phyloP scores from a whole-genome alignment of 2,888 invertebrate genomes.

The Mayetiola destructor region DNA sequence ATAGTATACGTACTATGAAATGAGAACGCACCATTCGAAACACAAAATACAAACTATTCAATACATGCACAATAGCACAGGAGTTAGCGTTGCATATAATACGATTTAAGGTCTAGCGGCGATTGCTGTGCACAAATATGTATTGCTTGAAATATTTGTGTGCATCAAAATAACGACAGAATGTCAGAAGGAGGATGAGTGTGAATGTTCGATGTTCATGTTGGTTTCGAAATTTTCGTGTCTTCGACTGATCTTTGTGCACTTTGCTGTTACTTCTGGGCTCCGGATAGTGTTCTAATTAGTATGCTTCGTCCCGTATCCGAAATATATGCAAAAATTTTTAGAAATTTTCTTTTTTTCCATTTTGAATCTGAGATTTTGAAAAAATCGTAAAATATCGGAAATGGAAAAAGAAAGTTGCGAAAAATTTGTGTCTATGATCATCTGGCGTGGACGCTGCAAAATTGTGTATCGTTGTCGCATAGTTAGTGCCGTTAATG shows the following conservation, averaged over 20 bases:
- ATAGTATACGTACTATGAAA: no score
- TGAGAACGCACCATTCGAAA: background rate
- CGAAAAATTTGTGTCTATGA: background rate
- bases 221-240: background rate
- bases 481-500: no score
- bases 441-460: background rate
- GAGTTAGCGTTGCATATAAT: background rate
- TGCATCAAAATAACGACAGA: background rate
- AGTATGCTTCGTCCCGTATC: background rate
- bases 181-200: background rate
- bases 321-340: conserved; percentile 5
- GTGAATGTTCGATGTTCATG: background rate
- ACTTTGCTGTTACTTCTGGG: background rate
- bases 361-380: background rate
- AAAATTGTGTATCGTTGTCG: no score
- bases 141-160: no score
- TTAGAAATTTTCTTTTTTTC: conserved; percentile 1
- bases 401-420: background rate
- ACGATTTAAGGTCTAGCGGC: background rate
- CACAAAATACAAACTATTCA: background rate
- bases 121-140: background rate
- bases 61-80: background rate
- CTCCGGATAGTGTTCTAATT: background rate
- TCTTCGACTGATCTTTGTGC: background rate
- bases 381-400: conserved; percentile 3